Percentiles rank a stretch among this genome's conserved stretches.
phyloP scores from a whole-genome alignment of 2,797 vertebrate species.

The Scyliorhinus canicula region DNA sequence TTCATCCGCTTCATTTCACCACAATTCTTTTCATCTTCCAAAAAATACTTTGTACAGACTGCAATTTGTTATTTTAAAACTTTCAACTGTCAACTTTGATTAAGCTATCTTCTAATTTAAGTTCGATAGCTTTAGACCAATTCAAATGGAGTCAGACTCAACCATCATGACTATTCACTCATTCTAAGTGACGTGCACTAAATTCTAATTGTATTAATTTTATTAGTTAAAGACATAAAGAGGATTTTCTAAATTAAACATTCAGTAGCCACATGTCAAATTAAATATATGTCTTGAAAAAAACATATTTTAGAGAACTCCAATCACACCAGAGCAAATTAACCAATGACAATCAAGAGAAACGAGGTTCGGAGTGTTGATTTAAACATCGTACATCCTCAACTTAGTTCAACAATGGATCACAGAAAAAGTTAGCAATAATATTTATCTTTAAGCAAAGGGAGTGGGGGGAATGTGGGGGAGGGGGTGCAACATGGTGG shows the following conservation, averaged over 20 bases:
- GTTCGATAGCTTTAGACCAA: background rate
- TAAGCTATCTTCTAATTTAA: background rate
- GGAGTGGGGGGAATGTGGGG: too few species aligned
- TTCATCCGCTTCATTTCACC: background rate
- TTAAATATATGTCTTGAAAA: background rate
- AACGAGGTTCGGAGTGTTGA: background rate
- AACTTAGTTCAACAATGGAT: background rate
- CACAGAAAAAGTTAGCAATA: background rate
- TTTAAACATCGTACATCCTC: background rate
- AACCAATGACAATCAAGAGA: background rate
- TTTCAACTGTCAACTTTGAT: constrained; percentile 6
- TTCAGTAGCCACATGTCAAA: background rate
- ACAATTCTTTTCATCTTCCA: background rate
- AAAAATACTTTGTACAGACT: background rate
- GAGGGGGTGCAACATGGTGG: too few species aligned
- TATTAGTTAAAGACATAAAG: background rate
- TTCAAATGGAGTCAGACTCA: background rate
- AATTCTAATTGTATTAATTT: background rate
- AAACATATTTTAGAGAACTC: background rate
- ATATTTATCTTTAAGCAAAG: too few species aligned
- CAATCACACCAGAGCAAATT: background rate
- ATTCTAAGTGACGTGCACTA: background rate
- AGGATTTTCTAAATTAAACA: background rate
- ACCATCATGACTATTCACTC: background rate
- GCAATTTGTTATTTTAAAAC: background rate